Percentiles rank a stretch among this genome's conserved stretches.
Conservation (phyloP, 2,797 vertebrate genomes). For the Argentina silus region DNA sequence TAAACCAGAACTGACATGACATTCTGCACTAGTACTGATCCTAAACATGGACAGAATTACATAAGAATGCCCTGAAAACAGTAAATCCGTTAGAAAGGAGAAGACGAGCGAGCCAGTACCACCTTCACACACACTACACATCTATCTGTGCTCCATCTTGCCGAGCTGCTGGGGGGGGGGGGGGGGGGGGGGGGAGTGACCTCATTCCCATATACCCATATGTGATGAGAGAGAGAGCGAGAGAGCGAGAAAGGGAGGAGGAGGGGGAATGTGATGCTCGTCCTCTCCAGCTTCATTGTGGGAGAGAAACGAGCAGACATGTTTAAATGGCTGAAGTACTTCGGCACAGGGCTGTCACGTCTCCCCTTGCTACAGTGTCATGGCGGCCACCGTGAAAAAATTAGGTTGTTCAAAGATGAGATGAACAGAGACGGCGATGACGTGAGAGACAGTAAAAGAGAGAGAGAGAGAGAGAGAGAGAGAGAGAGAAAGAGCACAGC, state of each 20-base stretch:
- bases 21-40: too few species aligned
- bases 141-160: neutral
- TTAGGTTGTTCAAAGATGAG: neutral
- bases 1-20: too few species aligned
- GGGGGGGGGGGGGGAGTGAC: conserved; percentile 34
- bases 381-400: conserved; percentile 2
- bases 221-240: conserved; percentile 28
- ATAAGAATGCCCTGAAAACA: neutral
- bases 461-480: neutral
- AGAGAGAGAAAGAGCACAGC: conserved; percentile 35
- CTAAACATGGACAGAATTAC: neutral
- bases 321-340: conserved; percentile 6
- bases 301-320: neutral
- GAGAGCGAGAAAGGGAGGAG: conserved; percentile 20
- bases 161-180: conserved; percentile 11
- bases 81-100: neutral
- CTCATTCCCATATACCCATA: conserved; percentile 37
- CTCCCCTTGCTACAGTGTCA: conserved; percentile 20
- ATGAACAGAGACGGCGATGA: neutral
- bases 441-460: neutral
- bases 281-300: neutral
- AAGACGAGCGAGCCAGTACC: neutral
- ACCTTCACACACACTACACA: neutral
- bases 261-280: conserved; percentile 3
- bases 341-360: conserved; percentile 19